Percentiles rank a stretch among this genome's conserved stretches.
Evolutionary conservation across 2,797 vertebrate genomes (phyloP).

Genomic region (Lophotriccus pileatus): DNA sequence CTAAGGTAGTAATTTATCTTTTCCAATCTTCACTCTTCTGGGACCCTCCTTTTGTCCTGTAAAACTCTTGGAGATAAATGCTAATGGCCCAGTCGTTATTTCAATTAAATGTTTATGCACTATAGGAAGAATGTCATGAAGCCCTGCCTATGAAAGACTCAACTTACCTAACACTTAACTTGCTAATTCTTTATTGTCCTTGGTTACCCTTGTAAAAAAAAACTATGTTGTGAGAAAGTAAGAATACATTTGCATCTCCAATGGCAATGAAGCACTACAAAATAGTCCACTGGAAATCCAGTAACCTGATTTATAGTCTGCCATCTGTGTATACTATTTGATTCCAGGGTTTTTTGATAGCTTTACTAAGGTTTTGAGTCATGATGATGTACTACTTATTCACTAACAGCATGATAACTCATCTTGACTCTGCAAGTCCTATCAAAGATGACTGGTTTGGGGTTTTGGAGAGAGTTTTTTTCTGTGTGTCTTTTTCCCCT

Average conservation of each 20-base stretch:
- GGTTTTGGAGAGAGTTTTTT: background rate
- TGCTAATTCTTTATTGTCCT: background rate
- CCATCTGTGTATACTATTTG: background rate
- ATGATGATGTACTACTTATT: background rate
- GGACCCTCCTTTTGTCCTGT: background rate
- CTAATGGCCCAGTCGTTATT: background rate
- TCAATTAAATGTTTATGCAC: background rate
- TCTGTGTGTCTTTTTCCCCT: background rate
- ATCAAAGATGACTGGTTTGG: background rate
- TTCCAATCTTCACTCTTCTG: background rate
- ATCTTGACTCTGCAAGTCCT: background rate
- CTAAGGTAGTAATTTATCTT: background rate
- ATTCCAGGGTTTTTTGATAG: background rate
- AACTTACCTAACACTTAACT: background rate
- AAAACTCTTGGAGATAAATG: background rate
- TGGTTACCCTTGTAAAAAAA: background rate
- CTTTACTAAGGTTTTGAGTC: slow-evolving; percentile 37
- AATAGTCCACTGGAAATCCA: background rate
- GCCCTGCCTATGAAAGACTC: background rate
- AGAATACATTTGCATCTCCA: background rate
- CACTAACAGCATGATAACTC: background rate
- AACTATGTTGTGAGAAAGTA: background rate
- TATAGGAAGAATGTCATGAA: background rate
- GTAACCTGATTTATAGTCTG: background rate
- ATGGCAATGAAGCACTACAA: background rate